Conservation (phyloP, 1,140 invertebrate species). For the Lycorma delicatula region DNA sequence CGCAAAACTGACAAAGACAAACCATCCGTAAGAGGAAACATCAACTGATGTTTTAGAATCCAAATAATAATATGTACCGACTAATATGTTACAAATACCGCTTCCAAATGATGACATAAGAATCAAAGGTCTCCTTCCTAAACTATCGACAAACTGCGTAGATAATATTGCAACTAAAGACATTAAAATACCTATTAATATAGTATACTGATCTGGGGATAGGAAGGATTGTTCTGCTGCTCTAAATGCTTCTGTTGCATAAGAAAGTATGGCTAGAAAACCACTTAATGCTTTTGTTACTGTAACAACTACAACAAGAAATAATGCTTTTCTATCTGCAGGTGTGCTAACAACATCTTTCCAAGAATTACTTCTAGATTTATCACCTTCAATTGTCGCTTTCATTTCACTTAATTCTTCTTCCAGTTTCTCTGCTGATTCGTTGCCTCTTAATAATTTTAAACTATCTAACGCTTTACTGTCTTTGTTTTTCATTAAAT, state of each 20-base stretch:
- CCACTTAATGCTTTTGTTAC: constrained; percentile 22
- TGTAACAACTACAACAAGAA: constrained; percentile 22
- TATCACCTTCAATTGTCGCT: constrained; percentile 15
- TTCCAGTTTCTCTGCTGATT: constrained; percentile 9
- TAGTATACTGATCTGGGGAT: constrained; percentile 20
- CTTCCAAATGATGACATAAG: constrained; percentile 48
- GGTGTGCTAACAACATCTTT: constrained; percentile 18
- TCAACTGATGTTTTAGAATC: background rate
- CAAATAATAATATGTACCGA: constrained; percentile 23
- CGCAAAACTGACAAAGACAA: background rate
- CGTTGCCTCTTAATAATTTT: constrained; percentile 48
- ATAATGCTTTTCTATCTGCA: constrained; percentile 20
- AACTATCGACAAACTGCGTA: constrained; percentile 37
- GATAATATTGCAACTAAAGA: constrained; percentile 37
- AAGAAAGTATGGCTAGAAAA: constrained; percentile 22
- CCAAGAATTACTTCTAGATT: constrained; percentile 1
- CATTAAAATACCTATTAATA: constrained; percentile 24
- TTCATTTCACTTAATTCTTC: constrained; percentile 22
- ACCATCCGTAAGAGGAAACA: background rate
- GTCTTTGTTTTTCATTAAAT: constrained; percentile 48
- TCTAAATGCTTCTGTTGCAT: constrained; percentile 21
- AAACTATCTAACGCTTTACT: constrained; percentile 54
- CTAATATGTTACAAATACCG: constrained; percentile 51
- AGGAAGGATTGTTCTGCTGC: constrained; percentile 8
- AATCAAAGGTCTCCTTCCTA: constrained; percentile 44